Evolutionary conservation across 1,140 invertebrate genomes (phyloP), one percentile per base, ranked within the genome.

Genomic region (Coptotermes formosanus): DNA sequence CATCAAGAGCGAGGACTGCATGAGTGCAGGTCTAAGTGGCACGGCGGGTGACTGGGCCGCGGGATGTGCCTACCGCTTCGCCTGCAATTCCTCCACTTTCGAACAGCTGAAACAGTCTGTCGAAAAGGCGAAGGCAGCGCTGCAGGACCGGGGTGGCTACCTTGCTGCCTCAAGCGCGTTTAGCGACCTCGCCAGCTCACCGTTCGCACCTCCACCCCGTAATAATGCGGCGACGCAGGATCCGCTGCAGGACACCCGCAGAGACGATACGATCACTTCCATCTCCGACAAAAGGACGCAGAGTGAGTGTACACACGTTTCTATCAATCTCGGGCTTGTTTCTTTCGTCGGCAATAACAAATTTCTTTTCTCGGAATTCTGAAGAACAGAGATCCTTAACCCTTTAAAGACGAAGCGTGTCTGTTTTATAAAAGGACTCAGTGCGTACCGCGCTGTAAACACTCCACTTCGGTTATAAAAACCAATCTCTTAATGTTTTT

Each of bases 51-150:
- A 95, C 89, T 95, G 95, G 94, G 93, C 94, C 0, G 93, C 94
- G 0, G 93, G 90, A 44, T 90, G 90, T 82, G 89, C 94, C 19
- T 96, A 96, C 89, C 92, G 95, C 82, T 94, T 96, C 85, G 90
- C 90, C 21, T 92, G 92, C 88, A 94, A 95, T 90, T 94, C 95
- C 86, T 95, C 94, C 87, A 97, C 96, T 23, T 97, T 97, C 91
- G 96, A 97, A 89, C 96, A 97, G 89, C 92, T 97, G 32, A 97
- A 97, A 88, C 96, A 97, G 89, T 96, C 95, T 88, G 96, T 97
- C 44, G 96, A 97, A 89, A 97, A 97, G 90, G 96, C 96, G 21
- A 97, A 97, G 89, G 96, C 96, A 14, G 96, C 96, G 0, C 91
- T 97, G n/a, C 92, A 91, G 83, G 92, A 92, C 86, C 89, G 92